Evolutionary conservation across 2,113 vertebrate genomes (phyloP).

Genomic region (Psophia crepitans): DNA sequence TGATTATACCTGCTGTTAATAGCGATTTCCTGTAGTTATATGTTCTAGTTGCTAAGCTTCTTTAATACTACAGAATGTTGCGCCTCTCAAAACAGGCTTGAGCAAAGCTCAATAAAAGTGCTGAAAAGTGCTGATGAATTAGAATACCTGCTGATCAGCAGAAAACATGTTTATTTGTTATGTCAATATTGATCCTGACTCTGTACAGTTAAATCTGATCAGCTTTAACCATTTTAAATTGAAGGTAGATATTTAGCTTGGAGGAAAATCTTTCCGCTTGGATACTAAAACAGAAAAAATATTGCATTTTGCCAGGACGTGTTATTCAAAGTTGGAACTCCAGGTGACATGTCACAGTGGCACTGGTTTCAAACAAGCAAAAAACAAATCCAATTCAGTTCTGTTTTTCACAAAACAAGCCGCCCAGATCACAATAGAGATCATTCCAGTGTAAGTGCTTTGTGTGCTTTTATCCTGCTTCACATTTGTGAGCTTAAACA

Average conservation of each 20-base stretch:
- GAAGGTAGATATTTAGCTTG: neutral
- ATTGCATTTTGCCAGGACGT: neutral
- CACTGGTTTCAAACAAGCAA: neutral
- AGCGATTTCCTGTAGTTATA: neutral
- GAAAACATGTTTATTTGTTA: neutral
- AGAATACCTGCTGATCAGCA: neutral
- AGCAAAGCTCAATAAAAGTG: conserved; percentile 20
- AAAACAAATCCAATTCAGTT: neutral
- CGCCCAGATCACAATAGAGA: neutral
- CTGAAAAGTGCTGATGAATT: neutral
- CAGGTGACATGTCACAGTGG: neutral
- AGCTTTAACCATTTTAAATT: neutral
- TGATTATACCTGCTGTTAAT: neutral
- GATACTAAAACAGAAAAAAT: neutral
- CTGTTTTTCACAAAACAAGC: conserved; percentile 24
- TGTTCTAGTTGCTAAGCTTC: neutral
- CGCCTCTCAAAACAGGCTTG: neutral
- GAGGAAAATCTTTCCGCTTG: neutral
- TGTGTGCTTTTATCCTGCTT: neutral
- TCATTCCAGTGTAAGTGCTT: neutral
- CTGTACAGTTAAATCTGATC: neutral
- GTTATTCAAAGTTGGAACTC: neutral
- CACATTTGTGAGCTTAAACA: neutral
- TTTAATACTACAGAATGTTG: neutral
- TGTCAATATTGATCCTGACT: neutral